Evolutionary conservation across 2,797 vertebrate species (phyloP), one percentile per base, ranked within the genome.

Genomic region (Lutjanus campechanus): DNA sequence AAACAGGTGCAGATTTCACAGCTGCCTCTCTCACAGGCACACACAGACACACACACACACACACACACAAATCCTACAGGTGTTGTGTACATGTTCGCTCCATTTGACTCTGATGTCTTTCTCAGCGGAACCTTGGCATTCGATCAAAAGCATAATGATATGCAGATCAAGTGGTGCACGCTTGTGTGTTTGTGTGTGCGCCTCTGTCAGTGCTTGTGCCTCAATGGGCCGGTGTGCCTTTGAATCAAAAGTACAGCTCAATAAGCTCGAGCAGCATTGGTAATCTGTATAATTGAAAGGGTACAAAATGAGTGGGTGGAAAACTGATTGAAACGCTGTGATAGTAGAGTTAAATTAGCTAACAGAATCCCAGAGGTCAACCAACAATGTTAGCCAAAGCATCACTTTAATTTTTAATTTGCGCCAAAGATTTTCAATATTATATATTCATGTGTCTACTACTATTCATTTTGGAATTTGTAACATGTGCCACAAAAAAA

Each of bases 1-100:
- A 96, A 95, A 91, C 95, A 95, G 95, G 93, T 95, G 95, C 94
- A 94, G 91, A 92, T 95, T 95, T 96, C 93, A 93, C 95, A 96
- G 95, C 94, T 95, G 94, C 92, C 78, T 92, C 87, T 90, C 84
- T 77, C 68, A 41, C 19, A 43, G 47, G 47, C 74, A 2, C 58
- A 59, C 74, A 47, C 66, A 55, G 60, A 46, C 85, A 71, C 67
- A 61, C 63, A 50, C 44, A 70, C 69, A 72, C 73, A 41, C 76
- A 64, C 56, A 76, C 78, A 80, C 82, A 69, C 71, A 81, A 86
- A 89, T 91, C 85, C 90, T 84, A 93, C 93, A 94, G 93, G 93
- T 94, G 92, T 85, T 88, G 78, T 88, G 84, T 85, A 83, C 76
- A 81, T 69, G 81, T 68, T 77, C 63, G 83, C 86, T 88, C 81